Percentiles rank a stretch among this genome's conserved stretches.
Evolutionary conservation across 2,888 invertebrate genomes (phyloP).

Genomic region (Eupithecia inturbata): DNA sequence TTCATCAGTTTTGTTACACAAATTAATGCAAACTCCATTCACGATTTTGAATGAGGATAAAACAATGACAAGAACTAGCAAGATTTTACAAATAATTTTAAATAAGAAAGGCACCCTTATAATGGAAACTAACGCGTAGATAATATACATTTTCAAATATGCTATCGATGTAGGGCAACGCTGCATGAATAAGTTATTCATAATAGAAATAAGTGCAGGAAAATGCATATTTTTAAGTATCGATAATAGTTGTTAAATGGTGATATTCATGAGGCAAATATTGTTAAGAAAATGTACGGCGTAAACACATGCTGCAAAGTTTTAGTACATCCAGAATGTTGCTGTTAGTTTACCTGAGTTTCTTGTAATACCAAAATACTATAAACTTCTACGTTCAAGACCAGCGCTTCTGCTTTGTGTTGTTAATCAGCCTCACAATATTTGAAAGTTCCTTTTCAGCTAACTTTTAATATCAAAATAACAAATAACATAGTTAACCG

Average conservation of each 20-base stretch:
- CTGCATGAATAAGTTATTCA: slow-evolving; percentile 64
- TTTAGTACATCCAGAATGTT: background rate
- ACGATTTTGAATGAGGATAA: background rate
- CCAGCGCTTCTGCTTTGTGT: background rate
- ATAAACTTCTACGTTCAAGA: background rate
- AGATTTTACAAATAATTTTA: background rate
- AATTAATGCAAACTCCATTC: background rate
- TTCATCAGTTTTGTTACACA: background rate
- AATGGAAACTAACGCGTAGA: slow-evolving; percentile 37
- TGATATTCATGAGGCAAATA: slow-evolving; percentile 11
- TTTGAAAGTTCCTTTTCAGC: background rate
- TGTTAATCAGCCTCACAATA: background rate
- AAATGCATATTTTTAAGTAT: slow-evolving; percentile 33
- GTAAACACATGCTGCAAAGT: background rate
- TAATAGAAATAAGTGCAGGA: slow-evolving; percentile 36
- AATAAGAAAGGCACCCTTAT: slow-evolving; percentile 14
- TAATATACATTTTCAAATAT: slow-evolving; percentile 51
- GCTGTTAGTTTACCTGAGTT: background rate
- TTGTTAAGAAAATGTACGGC: slow-evolving; percentile 6
- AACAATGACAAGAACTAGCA: background rate
- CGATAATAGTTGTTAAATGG: slow-evolving; percentile 19
- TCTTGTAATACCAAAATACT: background rate
- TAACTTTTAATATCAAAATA: background rate
- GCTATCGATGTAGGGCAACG: slow-evolving; percentile 60
- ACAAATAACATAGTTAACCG: too few species aligned